Evolutionary conservation across 1,140 invertebrate species (phyloP).

Genomic region (Drosophila auraria): DNA sequence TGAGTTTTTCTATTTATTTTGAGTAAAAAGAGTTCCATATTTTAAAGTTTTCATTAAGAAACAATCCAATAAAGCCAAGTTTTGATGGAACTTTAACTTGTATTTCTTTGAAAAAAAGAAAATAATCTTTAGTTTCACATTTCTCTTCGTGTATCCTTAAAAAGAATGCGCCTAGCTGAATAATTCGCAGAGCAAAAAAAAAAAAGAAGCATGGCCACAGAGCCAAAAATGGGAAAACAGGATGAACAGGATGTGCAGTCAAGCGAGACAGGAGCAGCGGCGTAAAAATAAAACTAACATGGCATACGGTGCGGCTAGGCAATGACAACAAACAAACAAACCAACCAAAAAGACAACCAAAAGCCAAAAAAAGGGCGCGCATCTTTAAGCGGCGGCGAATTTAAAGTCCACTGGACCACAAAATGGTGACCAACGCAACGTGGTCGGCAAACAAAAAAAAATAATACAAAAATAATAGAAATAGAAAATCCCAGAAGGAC

Average conservation of each 20-base stretch:
- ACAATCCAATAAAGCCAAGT: background rate
- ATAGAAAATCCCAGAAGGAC: constrained; percentile 23
- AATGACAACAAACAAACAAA: constrained; percentile 49
- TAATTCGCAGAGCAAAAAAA: constrained; percentile 40
- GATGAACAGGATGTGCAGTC: constrained; percentile 70
- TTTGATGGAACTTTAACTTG: too few species aligned
- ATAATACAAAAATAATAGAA: constrained; percentile 5
- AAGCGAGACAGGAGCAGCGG: constrained; percentile 55
- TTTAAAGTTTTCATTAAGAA: background rate
- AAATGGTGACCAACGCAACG: constrained; percentile 49
- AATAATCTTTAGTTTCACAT: background rate
- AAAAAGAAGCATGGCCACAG: constrained; percentile 43
- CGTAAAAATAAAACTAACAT: constrained; percentile 57
- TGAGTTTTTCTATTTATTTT: too few species aligned
- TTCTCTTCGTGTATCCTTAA: constrained; percentile 25
- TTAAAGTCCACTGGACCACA: constrained; percentile 69
- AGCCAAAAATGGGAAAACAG: constrained; percentile 42
- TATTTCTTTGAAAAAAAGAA: background rate
- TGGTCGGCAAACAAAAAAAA: background rate
- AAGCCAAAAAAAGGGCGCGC: constrained; percentile 23
- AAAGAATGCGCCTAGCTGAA: constrained; percentile 71
- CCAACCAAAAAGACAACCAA: constrained; percentile 27
- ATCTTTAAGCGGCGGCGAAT: constrained; percentile 52
- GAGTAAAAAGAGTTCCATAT: too few species aligned
- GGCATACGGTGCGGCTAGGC: constrained; percentile 22